Conservation (phyloP, 2,888 invertebrate species). For the Anthophora plumipes region DNA sequence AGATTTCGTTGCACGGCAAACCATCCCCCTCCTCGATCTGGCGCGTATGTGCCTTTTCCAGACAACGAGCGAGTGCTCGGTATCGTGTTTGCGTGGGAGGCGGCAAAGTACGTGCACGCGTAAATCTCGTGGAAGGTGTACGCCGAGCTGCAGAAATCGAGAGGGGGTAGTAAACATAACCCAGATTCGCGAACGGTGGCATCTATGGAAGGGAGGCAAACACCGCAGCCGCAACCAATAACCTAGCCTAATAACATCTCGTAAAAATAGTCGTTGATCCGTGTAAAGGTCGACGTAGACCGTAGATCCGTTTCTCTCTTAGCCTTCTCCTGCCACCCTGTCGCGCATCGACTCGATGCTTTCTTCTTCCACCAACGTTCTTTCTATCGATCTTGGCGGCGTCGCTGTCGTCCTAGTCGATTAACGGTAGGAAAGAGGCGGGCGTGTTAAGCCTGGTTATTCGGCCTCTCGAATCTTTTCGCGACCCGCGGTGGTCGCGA, state of each 20-base stretch:
- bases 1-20: constrained; percentile 13
- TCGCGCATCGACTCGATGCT: background rate
- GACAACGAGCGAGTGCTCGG: background rate
- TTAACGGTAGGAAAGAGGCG: background rate
- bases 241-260: constrained; percentile 77
- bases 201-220: constrained; percentile 53
- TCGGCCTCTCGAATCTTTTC: background rate
- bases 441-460: background rate
- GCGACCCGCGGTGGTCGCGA: background rate
- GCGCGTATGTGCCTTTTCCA: background rate
- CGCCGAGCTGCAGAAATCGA: constrained; percentile 17
- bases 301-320: constrained; percentile 44
- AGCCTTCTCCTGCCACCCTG: background rate
- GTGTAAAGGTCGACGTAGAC: constrained; percentile 78
- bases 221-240: constrained; percentile 70
- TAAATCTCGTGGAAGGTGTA: constrained; percentile 35
- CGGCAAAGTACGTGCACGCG: constrained; percentile 41
- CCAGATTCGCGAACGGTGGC: constrained; percentile 71
- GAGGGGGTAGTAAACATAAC: constrained; percentile 78
- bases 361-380: background rate
- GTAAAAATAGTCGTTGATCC: constrained; percentile 61
- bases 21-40: too few species aligned
- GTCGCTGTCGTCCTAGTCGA: too few species aligned
- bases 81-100: constrained; percentile 40
- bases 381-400: background rate